phyloP scores from a whole-genome alignment of 2,113 vertebrate species.

The Axis porcinus region DNA sequence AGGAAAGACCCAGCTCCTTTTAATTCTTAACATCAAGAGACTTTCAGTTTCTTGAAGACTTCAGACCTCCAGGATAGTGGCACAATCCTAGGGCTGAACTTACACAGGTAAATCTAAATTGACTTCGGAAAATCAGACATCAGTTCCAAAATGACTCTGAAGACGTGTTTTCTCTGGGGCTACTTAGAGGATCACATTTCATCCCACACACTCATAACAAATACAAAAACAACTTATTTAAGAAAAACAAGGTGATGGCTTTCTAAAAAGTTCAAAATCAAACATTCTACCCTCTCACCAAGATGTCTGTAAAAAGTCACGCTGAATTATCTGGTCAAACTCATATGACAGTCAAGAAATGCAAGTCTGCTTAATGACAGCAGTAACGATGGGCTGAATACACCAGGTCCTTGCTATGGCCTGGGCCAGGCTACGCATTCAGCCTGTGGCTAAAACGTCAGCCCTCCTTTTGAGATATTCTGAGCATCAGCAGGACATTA shows the following conservation, averaged over 20 bases:
- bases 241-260: not conserved
- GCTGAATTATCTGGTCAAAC: not conserved
- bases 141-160: not conserved
- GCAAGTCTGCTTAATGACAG: not conserved
- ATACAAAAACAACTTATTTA: not conserved
- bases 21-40: not conserved
- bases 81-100: not conserved
- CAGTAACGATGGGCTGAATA: fast-evolving
- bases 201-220: not conserved
- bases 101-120: not conserved
- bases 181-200: not conserved
- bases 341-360: not conserved
- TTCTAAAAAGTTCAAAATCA: not conserved
- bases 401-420: not conserved
- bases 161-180: not conserved
- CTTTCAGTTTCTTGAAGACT: not conserved
- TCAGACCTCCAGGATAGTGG: not conserved
- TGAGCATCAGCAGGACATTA: not conserved
- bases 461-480: not conserved
- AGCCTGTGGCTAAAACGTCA: not conserved
- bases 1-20: not conserved
- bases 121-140: not conserved
- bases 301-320: not conserved
- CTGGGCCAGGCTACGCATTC: not conserved
- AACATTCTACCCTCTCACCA: not conserved